Conservation (phyloP, 2,888 invertebrate genomes). For the Hypselothyrea guttata region DNA sequence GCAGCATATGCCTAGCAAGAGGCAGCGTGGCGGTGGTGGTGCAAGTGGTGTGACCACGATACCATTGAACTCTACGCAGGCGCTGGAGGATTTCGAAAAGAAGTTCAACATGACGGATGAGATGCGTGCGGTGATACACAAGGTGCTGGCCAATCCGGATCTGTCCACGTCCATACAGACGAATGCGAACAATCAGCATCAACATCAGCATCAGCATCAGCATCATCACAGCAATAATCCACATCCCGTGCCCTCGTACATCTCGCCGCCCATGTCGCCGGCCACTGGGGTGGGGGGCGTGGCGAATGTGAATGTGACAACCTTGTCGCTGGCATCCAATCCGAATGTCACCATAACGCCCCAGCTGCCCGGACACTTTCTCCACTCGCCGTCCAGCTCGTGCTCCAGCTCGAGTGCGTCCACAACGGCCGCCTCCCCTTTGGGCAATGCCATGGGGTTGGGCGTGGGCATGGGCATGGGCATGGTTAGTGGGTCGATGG, state of each 20-base stretch:
- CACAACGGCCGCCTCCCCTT: constrained; percentile 64
- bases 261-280: constrained; percentile 81
- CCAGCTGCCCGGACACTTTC: constrained; percentile 73
- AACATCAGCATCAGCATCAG: constrained; percentile 1
- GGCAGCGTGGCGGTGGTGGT: constrained; percentile 16
- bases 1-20: constrained; percentile 22
- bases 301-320: constrained; percentile 51
- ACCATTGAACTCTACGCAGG: constrained; percentile 74
- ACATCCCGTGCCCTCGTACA: constrained; percentile 75
- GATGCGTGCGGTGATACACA: constrained; percentile 81
- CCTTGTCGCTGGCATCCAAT: constrained; percentile 78
- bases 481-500: constrained; percentile 5
- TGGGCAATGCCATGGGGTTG: constrained; percentile 33
- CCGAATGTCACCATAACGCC: constrained; percentile 80
- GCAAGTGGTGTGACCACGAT: constrained; percentile 59
- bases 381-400: constrained; percentile 68
- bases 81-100: constrained; percentile 79
- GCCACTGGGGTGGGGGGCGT: constrained; percentile 67
- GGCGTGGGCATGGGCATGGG: neutral
- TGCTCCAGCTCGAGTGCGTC: constrained; percentile 71
- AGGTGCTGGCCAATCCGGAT: constrained; percentile 81
- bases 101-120: constrained; percentile 81
- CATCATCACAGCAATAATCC: constrained; percentile 17
- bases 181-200: constrained; percentile 55
- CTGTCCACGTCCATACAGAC: constrained; percentile 81